These are phyloP conservation scores for Synanthedon vespiformis DNA, from an alignment of 2,888 invertebrate genomes.

Conservation along the genomic window DNA sequence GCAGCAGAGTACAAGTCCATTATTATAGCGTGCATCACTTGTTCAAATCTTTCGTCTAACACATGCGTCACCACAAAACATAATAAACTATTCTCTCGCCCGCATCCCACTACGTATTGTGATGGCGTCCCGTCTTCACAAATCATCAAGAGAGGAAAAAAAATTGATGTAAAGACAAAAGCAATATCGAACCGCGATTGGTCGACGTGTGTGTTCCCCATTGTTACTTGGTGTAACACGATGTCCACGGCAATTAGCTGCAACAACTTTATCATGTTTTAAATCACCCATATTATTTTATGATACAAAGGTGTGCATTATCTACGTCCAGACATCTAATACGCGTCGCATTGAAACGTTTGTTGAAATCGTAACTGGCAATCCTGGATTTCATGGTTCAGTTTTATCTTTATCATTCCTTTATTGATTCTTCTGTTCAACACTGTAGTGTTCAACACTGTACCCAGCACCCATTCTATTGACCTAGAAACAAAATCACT, in stretches of 20 bases:
- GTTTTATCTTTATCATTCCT: not conserved
- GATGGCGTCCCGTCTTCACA: constrained; percentile 60
- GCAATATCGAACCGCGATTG: constrained; percentile 45
- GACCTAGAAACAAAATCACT: too few species aligned
- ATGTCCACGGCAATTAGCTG: constrained; percentile 35
- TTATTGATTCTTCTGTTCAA: too few species aligned
- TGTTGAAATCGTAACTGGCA: constrained; percentile 6
- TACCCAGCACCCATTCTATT: too few species aligned
- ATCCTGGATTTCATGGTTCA: not conserved
- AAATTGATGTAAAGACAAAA: constrained; percentile 57
- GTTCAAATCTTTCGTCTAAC: constrained; percentile 12
- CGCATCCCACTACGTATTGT: constrained; percentile 63
- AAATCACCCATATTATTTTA: constrained; percentile 2
- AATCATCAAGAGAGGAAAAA: constrained; percentile 50
- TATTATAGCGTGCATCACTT: not conserved
- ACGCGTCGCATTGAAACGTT: constrained; percentile 8
- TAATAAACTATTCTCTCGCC: constrained; percentile 56
- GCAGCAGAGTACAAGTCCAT: not conserved
- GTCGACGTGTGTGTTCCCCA: constrained; percentile 55
- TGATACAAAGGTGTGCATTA: constrained; percentile 15
- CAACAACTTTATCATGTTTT: constrained; percentile 34
- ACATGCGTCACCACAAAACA: constrained; percentile 44
- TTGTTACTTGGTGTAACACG: constrained; percentile 19
- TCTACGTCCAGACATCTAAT: constrained; percentile 17
- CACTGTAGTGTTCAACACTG: too few species aligned